These are phyloP conservation scores for Phlogophora meticulosa DNA, from an alignment of 2,888 invertebrate genomes.

Conservation along the genomic window DNA sequence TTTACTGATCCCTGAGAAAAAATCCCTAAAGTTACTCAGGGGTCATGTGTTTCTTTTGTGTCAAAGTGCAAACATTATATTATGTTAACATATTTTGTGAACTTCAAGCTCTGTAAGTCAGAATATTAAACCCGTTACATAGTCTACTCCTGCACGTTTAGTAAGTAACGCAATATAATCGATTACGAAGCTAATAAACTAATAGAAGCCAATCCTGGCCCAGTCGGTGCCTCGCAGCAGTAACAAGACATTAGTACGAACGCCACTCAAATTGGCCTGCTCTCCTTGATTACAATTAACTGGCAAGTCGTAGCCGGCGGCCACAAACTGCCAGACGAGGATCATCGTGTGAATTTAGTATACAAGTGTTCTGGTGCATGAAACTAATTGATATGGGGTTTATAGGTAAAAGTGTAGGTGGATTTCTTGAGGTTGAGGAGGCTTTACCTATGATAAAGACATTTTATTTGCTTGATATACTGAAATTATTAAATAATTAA, in stretches of 20 bases:
- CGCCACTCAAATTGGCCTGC: slow-evolving; percentile 81
- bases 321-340: slow-evolving; percentile 74
- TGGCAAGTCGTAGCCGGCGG: slow-evolving; percentile 77
- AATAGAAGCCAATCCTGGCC: slow-evolving; percentile 63
- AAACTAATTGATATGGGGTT: slow-evolving; percentile 43
- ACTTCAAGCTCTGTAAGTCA: too few species aligned
- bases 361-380: slow-evolving; percentile 58
- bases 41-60: too few species aligned
- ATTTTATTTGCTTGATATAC: too few species aligned
- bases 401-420: slow-evolving; percentile 4
- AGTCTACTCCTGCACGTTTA: too few species aligned
- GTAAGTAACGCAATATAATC: slow-evolving; percentile 27
- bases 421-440: too few species aligned
- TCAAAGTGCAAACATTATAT: too few species aligned
- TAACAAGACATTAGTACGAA: slow-evolving; percentile 78
- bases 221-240: slow-evolving; percentile 61
- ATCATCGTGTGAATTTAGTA: slow-evolving; percentile 73
- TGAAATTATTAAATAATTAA: too few species aligned
- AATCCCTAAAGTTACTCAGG: too few species aligned
- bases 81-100: too few species aligned
- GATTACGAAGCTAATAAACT: slow-evolving; percentile 63
- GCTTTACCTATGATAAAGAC: too few species aligned
- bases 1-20: too few species aligned
- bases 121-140: too few species aligned
- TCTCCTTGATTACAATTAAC: slow-evolving; percentile 85